A percentile compares a stretch with the other conserved stretches of the same genome.
These are phyloP conservation scores for Phacellophora camtschatica DNA, from an alignment of 30 jellyfish, hydroid and myxozoan genomes.

Conservation along the genomic window DNA sequence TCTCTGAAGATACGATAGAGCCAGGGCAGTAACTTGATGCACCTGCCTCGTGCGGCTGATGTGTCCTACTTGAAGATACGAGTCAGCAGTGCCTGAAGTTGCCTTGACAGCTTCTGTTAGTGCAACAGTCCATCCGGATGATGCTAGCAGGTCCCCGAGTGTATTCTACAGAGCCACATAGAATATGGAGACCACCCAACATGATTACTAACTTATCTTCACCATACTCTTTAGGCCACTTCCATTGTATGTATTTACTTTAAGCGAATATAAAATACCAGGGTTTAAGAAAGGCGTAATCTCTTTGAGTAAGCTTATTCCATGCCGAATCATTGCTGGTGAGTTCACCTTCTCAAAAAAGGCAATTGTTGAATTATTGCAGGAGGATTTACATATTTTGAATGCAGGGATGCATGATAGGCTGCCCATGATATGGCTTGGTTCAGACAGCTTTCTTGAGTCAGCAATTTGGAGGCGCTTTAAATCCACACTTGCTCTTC, in stretches of 20 bases:
- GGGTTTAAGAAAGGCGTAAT: constrained; percentile 8
- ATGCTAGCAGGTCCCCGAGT: constrained; percentile 5
- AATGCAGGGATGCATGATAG: constrained; percentile 1
- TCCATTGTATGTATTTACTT: neutral
- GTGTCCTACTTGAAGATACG: constrained; percentile 27
- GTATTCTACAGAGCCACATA: neutral
- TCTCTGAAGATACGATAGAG: neutral
- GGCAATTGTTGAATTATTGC: neutral
- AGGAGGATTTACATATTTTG: neutral
- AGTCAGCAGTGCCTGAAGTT: constrained; percentile 37
- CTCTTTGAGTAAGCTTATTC: neutral
- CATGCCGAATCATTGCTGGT: constrained; percentile 10
- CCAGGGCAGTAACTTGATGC: constrained; percentile 42
- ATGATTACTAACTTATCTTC: neutral
- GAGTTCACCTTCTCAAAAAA: neutral
- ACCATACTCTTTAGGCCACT: neutral
- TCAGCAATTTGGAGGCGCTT: too few relatives aligned
- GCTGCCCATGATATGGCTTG: constrained; percentile 22
- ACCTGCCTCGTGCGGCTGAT: constrained; percentile 51
- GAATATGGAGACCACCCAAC: neutral
- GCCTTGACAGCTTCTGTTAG: neutral
- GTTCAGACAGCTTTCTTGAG: constrained; percentile 2
- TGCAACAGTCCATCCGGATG: neutral
- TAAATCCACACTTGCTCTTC: too few relatives aligned
- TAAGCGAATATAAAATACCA: too few relatives aligned